Conservation (phyloP, 2,888 invertebrate genomes). For the Cataglyphis rosenhaueri region DNA sequence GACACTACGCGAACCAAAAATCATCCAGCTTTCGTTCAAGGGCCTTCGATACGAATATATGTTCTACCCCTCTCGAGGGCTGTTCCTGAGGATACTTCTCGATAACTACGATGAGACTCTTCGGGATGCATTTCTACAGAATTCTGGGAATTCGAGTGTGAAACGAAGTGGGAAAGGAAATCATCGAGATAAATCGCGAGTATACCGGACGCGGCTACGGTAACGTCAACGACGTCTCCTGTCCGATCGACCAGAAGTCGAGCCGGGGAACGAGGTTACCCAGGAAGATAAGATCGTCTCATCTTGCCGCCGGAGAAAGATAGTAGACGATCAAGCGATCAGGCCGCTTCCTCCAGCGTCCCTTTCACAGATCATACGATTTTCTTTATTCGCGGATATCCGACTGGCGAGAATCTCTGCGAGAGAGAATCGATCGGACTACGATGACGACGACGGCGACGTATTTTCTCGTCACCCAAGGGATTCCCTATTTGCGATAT, state of each 20-base stretch:
- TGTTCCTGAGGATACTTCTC: conserved; percentile 57
- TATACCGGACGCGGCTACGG: conserved; percentile 45
- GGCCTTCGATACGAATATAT: conserved; percentile 21
- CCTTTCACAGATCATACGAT: conserved; percentile 22
- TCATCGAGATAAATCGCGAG: conserved; percentile 64
- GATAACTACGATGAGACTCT: conserved; percentile 58
- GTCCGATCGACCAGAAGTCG: conserved; percentile 63
- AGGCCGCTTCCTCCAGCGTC: conserved; percentile 14
- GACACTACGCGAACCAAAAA: background rate
- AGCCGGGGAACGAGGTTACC: conserved; percentile 53
- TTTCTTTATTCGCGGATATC: conserved; percentile 44
- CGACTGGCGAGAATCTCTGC: conserved; percentile 5
- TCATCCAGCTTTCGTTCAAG: conserved; percentile 48
- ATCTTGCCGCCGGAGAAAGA: conserved; percentile 35
- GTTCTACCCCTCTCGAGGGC: conserved; percentile 21
- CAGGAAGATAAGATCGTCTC: conserved; percentile 61
- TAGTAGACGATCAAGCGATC: conserved; percentile 36
- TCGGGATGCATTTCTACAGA: background rate
- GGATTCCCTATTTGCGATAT: conserved; percentile 46
- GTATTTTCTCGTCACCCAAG: conserved; percentile 21
- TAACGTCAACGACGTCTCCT: conserved; percentile 38
- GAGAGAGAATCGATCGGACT: conserved; percentile 33
- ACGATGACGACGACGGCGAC: background rate
- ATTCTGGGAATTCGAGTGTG: conserved; percentile 41
- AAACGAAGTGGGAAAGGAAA: conserved; percentile 31